Evolutionary conservation across 2,113 vertebrate species (phyloP), one percentile per base, ranked within the genome.

Genomic region (Smithornis capensis): DNA sequence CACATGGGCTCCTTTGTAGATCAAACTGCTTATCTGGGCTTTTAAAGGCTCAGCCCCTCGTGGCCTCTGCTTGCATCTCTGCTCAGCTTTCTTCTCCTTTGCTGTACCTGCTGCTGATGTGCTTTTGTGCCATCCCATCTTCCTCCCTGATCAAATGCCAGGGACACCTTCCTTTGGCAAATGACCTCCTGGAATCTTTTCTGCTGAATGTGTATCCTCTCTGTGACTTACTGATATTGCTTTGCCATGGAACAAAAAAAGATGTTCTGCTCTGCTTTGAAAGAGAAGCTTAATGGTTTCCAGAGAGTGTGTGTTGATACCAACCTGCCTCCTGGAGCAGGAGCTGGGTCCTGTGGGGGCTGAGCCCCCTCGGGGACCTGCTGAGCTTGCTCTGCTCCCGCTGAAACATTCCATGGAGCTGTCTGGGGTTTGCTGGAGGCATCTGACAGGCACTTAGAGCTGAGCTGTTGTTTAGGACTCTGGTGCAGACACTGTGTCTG

Each of bases 1-100:
- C 83, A 35, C 4, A 11, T 3, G 25, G 76, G 47, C 70, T 94
- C 49, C 53, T 97, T 97, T 96, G 94, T 97, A 97, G 95, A 95
- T 97, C 95, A 97, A 87, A 92, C 92, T 95, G 92, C 94, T 96
- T 81, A 87, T 94, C 92, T 76, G 50, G 75, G 91, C 95, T 94
- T 94, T 97, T 96, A 94, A 89, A 87, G 89, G 87, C 92, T 94
- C 77, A 78, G 92, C 96, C 96, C 87, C 96, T 94, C 2, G 91
- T 75, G 96, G 95, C 94, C 89, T 94, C 81, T 63, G 85, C 95
- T 96, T 97, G 92, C 95, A 96, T 97, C 95, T 95, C 95, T 91
- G 89, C 89, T 95, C 23, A 1, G 56, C 92, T 95, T 96, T 97
- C 85, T 97, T 96, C 93, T 92, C 90, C 59, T 55, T 50, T 35